Percentiles rank a stretch among this genome's conserved stretches.
Evolutionary conservation across 2,888 invertebrate species (phyloP).

Genomic region (Gryllus longicercus): DNA sequence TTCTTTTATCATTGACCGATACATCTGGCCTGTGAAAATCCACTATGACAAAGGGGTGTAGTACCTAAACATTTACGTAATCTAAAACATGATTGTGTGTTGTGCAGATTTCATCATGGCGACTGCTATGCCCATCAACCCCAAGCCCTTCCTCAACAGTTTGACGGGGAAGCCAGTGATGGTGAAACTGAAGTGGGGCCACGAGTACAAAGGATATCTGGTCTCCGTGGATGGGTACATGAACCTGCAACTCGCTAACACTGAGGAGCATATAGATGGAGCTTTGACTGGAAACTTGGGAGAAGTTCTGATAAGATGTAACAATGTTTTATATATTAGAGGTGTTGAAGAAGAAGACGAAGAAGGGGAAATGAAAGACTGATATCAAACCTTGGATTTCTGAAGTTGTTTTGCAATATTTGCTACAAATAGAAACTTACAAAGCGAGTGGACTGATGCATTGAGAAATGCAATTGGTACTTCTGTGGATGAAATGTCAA

Average conservation of each 20-base stretch:
- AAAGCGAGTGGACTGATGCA: too few species aligned
- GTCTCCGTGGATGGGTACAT: slow-evolving; percentile 99
- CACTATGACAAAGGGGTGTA: too few species aligned
- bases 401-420: too few species aligned
- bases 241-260: slow-evolving; percentile 97
- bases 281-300: slow-evolving; percentile 88
- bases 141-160: slow-evolving; percentile 97
- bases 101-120: slow-evolving; percentile 54
- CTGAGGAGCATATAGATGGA: slow-evolving; percentile 96
- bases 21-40: too few species aligned
- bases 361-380: slow-evolving; percentile 93
- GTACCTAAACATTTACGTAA: too few species aligned
- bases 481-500: too few species aligned
- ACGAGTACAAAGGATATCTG: slow-evolving; percentile 97
- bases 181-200: slow-evolving; percentile 99
- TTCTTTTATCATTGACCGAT: too few species aligned
- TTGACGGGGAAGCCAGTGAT: slow-evolving; percentile 96
- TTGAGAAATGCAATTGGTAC: too few species aligned
- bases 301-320: slow-evolving; percentile 95
- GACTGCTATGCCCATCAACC: slow-evolving; percentile 93
- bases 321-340: slow-evolving; percentile 92
- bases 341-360: slow-evolving; percentile 96
- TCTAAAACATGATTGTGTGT: neutral
- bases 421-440: too few species aligned
- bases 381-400: slow-evolving; percentile 38